Evolutionary conservation across 2,797 vertebrate species (phyloP).

Genomic region (Zenarchopterus dispar): DNA sequence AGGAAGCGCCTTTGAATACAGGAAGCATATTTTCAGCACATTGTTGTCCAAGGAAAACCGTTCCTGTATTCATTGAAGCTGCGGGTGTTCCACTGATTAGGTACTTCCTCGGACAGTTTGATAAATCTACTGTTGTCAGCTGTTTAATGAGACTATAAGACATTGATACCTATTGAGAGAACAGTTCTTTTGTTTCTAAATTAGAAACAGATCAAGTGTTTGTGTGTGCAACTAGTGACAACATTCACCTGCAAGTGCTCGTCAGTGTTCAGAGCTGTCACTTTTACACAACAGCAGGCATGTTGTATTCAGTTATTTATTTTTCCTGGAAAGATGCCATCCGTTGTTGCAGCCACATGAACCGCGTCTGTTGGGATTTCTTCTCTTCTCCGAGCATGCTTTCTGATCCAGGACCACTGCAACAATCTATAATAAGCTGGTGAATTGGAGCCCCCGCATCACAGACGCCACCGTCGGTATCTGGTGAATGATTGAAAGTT

Average conservation of each 20-base stretch:
- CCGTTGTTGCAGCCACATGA: slow-evolving; percentile 24
- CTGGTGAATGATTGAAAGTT: slow-evolving; percentile 44
- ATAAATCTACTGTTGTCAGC: slow-evolving; percentile 23
- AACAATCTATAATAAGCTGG: slow-evolving; percentile 60
- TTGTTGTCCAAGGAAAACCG: slow-evolving; percentile 53
- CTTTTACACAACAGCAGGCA: slow-evolving; percentile 6
- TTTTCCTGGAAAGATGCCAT: slow-evolving; percentile 34
- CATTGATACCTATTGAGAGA: slow-evolving; percentile 2
- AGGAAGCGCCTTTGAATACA: slow-evolving; percentile 59
- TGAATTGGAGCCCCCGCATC: slow-evolving; percentile 37
- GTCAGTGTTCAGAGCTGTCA: not conserved
- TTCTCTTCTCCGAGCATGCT: not conserved
- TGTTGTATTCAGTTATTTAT: slow-evolving; percentile 17
- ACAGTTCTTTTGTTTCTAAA: not conserved
- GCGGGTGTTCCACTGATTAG: slow-evolving; percentile 46
- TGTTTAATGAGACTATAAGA: not conserved
- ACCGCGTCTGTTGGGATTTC: slow-evolving; percentile 28
- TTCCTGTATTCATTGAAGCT: slow-evolving; percentile 18
- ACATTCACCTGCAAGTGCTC: too few relatives aligned
- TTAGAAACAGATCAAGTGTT: not conserved
- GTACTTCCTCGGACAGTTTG: slow-evolving; percentile 38
- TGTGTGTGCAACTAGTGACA: too few relatives aligned
- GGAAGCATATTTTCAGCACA: slow-evolving; percentile 65
- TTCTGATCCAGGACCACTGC: slow-evolving; percentile 27
- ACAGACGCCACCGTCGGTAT: slow-evolving; percentile 41